Conservation (phyloP, 2,797 vertebrate genomes). For the Pipistrellus pipistrellus region DNA sequence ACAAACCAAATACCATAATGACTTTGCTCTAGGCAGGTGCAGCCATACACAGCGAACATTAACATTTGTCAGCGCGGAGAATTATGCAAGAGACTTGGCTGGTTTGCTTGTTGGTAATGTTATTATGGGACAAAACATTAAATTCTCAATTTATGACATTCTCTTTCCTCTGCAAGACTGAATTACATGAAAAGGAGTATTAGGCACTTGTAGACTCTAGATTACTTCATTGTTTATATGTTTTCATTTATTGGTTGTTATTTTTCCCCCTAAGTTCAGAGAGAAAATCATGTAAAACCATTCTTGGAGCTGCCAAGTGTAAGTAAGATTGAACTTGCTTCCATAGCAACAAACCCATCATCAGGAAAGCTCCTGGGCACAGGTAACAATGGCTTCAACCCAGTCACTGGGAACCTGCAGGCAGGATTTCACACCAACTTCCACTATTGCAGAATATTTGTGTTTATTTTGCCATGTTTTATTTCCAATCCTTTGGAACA, state of each 20-base stretch:
- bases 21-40: constrained; percentile 59
- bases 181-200: constrained; percentile 10
- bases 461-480: constrained; percentile 39
- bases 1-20: constrained; percentile 26
- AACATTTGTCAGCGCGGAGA: constrained; percentile 43
- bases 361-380: constrained; percentile 45
- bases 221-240: constrained; percentile 32
- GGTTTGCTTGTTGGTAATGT: constrained; percentile 9
- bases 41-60: constrained; percentile 52
- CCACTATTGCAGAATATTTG: not conserved
- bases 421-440: constrained; percentile 11
- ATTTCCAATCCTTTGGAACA: not conserved
- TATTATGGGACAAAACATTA: not conserved
- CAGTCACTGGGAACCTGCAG: constrained; percentile 45
- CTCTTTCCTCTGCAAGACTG: not conserved
- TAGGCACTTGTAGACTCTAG: not conserved
- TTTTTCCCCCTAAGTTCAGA: constrained; percentile 26
- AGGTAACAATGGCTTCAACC: constrained; percentile 11
- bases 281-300: constrained; percentile 46
- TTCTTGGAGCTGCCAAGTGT: constrained; percentile 64
- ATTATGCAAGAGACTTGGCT: constrained; percentile 56
- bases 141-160: constrained; percentile 35
- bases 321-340: constrained; percentile 63
- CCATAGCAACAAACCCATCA: constrained; percentile 67
- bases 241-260: constrained; percentile 30